Base-by-base conservation (phyloP, 2,888 invertebrate species). In the Meteorus colon region DNA sequence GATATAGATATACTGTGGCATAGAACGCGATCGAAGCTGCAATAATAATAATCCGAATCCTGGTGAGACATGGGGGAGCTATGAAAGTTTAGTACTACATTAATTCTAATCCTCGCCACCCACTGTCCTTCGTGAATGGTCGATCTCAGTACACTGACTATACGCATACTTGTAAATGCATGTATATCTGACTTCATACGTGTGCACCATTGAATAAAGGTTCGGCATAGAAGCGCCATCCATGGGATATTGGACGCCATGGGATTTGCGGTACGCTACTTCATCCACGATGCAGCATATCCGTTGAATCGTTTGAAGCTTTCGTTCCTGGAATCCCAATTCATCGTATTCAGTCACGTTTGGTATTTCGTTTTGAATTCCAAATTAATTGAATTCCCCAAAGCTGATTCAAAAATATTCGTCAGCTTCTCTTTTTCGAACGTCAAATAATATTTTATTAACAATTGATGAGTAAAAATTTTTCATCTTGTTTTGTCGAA, bases 81-180 rank as follows among this genome's bases (percentile, higher is more conserved):
- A 73, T 76, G 73, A 76, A 76, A 76, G 73, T 73, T 76, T 76
- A 76, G 76, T 73, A 73, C 69, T 73, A 73, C 73, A 76, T 76
- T 76, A 76, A 73, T 76, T 76, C 76, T 73, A 73, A 73, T 76
- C 76, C 76, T 62, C 19, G 69, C 55, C 62, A 27, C 51, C 68
- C 72, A 48, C 45, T 66, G 72, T 66, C 67, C 34, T 66, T 31
- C 66, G 55, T 60, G 71, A 41, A 75, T 66, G 66, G 66, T 70
- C 67, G 72, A 71, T 45, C 67, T 70, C 55, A 14, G 59, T 41
- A 69, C 51, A 55, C 19, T 63, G 16, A 29, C 45, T 27, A 37
- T 60, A 45, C 60, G 4, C n/a, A 48, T 4, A 48, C 29, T 45
- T 29, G 6, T n/a, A 14, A 12, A 29, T 63, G 4, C 4, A 63